Evolutionary conservation across 2,113 vertebrate genomes (phyloP).

Genomic region (Chloropsis hardwickii): DNA sequence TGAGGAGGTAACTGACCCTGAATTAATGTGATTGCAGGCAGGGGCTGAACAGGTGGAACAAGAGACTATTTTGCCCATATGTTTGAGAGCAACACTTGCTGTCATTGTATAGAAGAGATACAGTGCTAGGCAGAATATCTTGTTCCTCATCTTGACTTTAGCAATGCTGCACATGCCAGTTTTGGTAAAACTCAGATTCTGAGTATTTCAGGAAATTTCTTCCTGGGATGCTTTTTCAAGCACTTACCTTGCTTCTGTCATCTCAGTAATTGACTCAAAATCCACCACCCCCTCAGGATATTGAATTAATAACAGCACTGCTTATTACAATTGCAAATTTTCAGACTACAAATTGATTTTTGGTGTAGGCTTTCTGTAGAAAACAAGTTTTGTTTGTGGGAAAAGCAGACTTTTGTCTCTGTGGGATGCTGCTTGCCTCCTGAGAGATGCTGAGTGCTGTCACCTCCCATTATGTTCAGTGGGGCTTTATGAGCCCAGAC

Average conservation of each 20-base stretch:
- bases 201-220: neutral
- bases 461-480: neutral
- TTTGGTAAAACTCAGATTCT: conserved; percentile 40
- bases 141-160: neutral
- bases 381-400: neutral
- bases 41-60: conserved; percentile 7
- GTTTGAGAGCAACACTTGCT: conserved; percentile 51
- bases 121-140: neutral
- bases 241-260: neutral
- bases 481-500: neutral
- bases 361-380: neutral
- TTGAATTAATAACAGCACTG: neutral
- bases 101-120: neutral
- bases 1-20: neutral
- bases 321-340: neutral
- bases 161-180: neutral
- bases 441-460: conserved; percentile 10
- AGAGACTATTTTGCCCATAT: neutral
- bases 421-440: neutral
- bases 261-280: neutral
- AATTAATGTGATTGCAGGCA: neutral
- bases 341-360: neutral
- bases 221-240: neutral
- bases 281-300: neutral
- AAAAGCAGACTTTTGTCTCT: neutral